Evolutionary conservation across 35 echinoderm and acorn worm species (phyloP).

Genomic region (Apostichopus parvimensis): DNA sequence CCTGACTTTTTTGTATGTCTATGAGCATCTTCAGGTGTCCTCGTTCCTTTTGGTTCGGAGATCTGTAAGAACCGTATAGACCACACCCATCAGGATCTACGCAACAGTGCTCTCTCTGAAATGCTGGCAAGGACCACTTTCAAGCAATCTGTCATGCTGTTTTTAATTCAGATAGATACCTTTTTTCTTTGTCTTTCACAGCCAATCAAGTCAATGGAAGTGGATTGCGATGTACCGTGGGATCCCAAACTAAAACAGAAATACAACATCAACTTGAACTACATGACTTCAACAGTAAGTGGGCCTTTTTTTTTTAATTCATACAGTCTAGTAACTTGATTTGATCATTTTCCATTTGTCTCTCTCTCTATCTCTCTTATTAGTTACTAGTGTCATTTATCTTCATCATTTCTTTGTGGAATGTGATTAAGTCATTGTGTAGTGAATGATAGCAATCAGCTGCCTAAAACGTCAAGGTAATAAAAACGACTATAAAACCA

Average conservation of each 20-base stretch:
- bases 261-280: conserved; percentile 79
- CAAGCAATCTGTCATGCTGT: background rate
- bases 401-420: too few relatives aligned
- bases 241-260: conserved; percentile 58
- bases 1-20: background rate
- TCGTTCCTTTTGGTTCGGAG: too few relatives aligned
- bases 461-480: too few relatives aligned
- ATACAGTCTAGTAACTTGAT: background rate
- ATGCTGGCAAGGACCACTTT: background rate
- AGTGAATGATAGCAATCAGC: too few relatives aligned
- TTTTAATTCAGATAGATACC: too few relatives aligned
- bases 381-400: too few relatives aligned
- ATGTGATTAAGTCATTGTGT: too few relatives aligned
- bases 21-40: too few relatives aligned
- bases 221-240: conserved; percentile 47
- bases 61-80: too few relatives aligned
- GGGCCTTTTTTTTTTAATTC: background rate
- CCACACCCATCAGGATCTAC: background rate
- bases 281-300: conserved; percentile 79
- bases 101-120: background rate
- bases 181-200: conserved; percentile 21
- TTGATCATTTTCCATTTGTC: too few relatives aligned
- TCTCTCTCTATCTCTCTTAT: too few relatives aligned
- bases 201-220: conserved; percentile 33
- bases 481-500: too few relatives aligned